Evolutionary conservation across 1,140 invertebrate genomes (phyloP).

Genomic region (Holotrichia oblita): DNA sequence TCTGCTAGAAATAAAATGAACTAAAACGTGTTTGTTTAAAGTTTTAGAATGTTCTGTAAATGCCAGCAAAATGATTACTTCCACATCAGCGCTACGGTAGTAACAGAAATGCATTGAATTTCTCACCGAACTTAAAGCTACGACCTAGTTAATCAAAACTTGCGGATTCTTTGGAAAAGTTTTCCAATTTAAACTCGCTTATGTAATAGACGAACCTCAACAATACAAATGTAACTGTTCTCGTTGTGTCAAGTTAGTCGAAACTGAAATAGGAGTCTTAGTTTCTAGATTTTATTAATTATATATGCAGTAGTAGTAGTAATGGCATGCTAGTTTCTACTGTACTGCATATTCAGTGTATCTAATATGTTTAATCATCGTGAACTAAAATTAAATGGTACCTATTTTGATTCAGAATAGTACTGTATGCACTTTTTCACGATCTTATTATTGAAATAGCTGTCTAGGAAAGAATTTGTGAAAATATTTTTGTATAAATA

Average conservation of each 20-base stretch:
- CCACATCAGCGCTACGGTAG: background rate
- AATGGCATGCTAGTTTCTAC: too few relatives aligned
- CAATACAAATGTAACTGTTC: background rate
- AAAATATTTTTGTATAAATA: too few relatives aligned
- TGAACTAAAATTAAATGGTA: too few relatives aligned
- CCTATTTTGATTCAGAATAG: too few relatives aligned
- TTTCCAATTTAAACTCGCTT: constrained; percentile 13
- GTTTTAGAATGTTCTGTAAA: background rate
- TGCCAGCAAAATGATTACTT: background rate
- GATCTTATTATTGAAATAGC: too few relatives aligned
- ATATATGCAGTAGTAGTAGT: too few relatives aligned
- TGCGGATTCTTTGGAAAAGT: background rate
- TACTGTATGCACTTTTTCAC: too few relatives aligned
- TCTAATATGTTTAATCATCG: too few relatives aligned
- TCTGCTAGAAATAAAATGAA: background rate
- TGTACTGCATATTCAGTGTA: too few relatives aligned
- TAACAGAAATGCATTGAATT: background rate
- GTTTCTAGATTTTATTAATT: background rate
- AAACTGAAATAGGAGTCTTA: background rate
- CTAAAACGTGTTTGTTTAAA: background rate
- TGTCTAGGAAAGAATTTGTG: too few relatives aligned
- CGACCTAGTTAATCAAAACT: background rate
- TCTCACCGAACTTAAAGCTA: background rate
- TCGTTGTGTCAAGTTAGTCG: background rate
- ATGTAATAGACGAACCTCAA: background rate